Conservation (phyloP, 2,797 vertebrate species). For the Scolopax bukidnonensis region DNA sequence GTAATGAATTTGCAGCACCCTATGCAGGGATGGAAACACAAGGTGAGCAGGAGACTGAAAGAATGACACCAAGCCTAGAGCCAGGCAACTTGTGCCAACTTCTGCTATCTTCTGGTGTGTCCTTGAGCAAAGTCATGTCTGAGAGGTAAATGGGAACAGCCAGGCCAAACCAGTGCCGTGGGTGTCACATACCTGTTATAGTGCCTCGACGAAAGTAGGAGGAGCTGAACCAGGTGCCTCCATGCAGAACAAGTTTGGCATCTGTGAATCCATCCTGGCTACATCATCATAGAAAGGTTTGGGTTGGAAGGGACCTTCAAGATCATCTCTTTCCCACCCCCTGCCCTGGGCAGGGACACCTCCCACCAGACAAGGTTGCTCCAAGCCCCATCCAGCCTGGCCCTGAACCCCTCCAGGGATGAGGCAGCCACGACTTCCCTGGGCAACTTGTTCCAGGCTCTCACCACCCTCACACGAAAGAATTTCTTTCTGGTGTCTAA, state of each 20-base stretch:
- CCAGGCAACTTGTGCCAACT: neutral
- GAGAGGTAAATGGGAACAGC: neutral
- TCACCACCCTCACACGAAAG: too few species aligned
- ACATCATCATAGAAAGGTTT: neutral
- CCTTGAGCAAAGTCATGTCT: slow-evolving; percentile 26
- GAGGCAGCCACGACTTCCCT: too few species aligned
- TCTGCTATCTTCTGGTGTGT: neutral
- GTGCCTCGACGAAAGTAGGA: neutral
- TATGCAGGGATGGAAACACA: neutral
- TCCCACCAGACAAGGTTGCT: too few species aligned
- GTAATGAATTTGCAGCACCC: neutral
- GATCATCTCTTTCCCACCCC: too few species aligned
- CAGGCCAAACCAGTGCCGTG: neutral
- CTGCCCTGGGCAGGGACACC: too few species aligned
- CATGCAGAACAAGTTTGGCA: neutral
- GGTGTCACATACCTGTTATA: neutral
- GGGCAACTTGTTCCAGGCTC: too few species aligned
- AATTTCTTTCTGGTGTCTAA: too few species aligned
- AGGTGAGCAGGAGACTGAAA: neutral
- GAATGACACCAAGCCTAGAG: neutral
- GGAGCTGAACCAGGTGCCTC: neutral
- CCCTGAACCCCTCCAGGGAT: too few species aligned
- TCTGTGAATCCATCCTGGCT: neutral
- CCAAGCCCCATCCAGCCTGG: too few species aligned
- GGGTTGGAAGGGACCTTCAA: too few species aligned